Conservation (phyloP, 2,888 invertebrate species). For the Ellobium chinense region DNA sequence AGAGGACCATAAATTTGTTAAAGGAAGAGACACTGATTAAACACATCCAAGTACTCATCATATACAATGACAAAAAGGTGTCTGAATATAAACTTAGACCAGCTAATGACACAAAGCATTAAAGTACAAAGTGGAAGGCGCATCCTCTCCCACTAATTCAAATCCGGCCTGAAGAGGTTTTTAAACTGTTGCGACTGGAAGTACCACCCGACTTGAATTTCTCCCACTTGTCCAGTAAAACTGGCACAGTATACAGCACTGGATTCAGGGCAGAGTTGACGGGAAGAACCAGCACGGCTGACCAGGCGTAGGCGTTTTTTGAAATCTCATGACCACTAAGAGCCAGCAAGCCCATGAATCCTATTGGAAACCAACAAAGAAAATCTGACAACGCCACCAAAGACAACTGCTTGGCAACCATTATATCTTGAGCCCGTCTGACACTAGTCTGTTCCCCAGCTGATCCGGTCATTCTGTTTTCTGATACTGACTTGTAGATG, state of each 20-base stretch:
- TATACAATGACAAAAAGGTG: neutral
- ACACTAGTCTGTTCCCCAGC: neutral
- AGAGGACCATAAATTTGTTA: neutral
- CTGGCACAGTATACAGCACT: neutral
- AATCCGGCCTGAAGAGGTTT: too few relatives aligned
- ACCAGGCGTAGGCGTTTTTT: neutral
- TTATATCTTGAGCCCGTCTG: neutral
- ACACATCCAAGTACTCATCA: neutral
- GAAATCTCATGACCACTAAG: neutral
- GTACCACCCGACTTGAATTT: neutral
- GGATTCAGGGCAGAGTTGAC: neutral
- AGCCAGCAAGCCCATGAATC: neutral
- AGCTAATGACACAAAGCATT: too few relatives aligned
- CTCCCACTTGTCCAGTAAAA: neutral
- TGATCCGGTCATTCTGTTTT: constrained; percentile 34
- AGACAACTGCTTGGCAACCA: neutral
- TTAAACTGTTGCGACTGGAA: too few relatives aligned
- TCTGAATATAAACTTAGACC: too few relatives aligned
- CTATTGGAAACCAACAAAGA: neutral
- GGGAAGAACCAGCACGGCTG: neutral
- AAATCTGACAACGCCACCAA: neutral
- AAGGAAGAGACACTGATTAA: neutral
- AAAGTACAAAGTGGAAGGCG: too few relatives aligned
- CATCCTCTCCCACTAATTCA: too few relatives aligned
- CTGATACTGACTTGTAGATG: constrained; percentile 74